Percentiles rank a stretch among this genome's conserved stretches.
Evolutionary conservation across 2,113 vertebrate genomes (phyloP).

Genomic region (Nycticryphes semicollaris): DNA sequence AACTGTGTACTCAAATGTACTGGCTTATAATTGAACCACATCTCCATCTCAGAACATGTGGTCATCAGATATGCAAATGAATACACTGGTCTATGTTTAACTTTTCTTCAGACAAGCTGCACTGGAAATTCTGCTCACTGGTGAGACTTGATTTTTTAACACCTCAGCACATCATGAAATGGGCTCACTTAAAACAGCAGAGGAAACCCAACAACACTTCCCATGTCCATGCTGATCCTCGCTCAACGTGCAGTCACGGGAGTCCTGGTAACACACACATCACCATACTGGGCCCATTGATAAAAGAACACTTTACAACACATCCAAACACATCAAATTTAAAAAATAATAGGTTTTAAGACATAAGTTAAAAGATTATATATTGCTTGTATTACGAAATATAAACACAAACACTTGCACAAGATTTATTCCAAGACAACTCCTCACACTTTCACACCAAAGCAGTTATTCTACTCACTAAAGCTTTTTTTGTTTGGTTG

Average conservation of each 20-base stretch:
- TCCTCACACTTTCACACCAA: neutral
- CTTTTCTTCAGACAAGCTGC: neutral
- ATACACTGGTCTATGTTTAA: neutral
- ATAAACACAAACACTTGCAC: neutral
- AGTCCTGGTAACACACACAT: neutral
- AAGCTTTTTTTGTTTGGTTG: too few relatives aligned
- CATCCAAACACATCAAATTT: neutral
- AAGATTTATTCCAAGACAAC: neutral
- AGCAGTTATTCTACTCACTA: neutral
- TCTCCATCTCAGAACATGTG: neutral
- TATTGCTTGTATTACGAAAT: neutral
- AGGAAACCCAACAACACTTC: neutral
- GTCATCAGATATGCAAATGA: neutral
- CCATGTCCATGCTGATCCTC: neutral
- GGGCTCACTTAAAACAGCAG: neutral
- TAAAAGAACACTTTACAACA: neutral
- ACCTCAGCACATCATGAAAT: neutral
- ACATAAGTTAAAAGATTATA: neutral
- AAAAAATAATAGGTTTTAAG: neutral
- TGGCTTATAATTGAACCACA: neutral
- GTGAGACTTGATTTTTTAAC: neutral
- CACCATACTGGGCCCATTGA: neutral
- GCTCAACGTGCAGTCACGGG: neutral
- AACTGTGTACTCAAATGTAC: neutral
- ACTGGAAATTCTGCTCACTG: neutral